Evolutionary conservation across 2,888 invertebrate genomes (phyloP).

Genomic region (Mythimna impura): DNA sequence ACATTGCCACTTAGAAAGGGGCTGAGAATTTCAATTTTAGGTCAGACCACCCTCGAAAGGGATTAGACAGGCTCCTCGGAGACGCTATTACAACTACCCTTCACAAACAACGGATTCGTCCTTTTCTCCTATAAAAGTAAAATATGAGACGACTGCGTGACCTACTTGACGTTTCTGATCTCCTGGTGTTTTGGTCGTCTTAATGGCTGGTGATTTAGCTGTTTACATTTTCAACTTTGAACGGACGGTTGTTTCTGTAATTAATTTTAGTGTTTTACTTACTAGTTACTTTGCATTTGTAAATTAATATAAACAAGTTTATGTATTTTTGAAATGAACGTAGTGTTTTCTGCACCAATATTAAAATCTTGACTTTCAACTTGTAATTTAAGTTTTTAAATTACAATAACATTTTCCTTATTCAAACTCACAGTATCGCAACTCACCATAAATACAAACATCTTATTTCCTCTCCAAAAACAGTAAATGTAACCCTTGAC

Average conservation of each 20-base stretch:
- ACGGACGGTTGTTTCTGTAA: slow-evolving; percentile 9
- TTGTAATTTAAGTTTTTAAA: background rate
- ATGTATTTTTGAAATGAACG: too few species aligned
- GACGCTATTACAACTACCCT: slow-evolving; percentile 74
- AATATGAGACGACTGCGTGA: slow-evolving; percentile 73
- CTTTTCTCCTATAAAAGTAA: slow-evolving; percentile 77
- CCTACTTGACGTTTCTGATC: slow-evolving; percentile 67
- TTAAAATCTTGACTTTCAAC: too few species aligned
- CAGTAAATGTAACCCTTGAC: slow-evolving; percentile 25
- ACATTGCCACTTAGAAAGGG: slow-evolving; percentile 75
- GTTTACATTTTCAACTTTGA: slow-evolving; percentile 25
- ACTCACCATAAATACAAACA: slow-evolving; percentile 15
- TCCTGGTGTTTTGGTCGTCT: slow-evolving; percentile 64
- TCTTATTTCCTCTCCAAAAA: slow-evolving; percentile 45
- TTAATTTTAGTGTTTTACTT: slow-evolving; percentile 20
- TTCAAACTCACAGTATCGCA: background rate
- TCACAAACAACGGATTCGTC: slow-evolving; percentile 77
- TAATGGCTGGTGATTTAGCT: slow-evolving; percentile 55
- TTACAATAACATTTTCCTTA: background rate
- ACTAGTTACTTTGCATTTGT: background rate
- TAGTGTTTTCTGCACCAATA: too few species aligned
- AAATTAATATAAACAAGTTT: too few species aligned
- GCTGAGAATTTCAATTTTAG: slow-evolving; percentile 81
- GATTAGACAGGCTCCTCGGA: slow-evolving; percentile 73
- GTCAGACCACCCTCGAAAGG: slow-evolving; percentile 73